These are phyloP conservation scores for Fukomys damarensis DNA, from an alignment of 2,113 vertebrate genomes.

Conservation along the genomic window DNA sequence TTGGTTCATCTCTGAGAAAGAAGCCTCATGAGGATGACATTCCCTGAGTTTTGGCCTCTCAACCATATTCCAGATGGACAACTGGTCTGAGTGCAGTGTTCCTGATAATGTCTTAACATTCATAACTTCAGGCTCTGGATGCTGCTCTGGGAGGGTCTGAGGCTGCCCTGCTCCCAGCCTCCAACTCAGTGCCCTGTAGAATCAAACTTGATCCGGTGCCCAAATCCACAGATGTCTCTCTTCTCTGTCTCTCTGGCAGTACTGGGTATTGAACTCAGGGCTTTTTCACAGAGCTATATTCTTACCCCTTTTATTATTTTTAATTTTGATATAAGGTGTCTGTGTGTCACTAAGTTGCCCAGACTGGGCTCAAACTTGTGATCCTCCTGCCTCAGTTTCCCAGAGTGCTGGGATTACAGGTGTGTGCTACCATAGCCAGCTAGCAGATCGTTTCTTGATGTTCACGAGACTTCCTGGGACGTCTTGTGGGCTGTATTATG, in stretches of 20 bases:
- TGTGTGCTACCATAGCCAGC: not conserved
- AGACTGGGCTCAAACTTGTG: not conserved
- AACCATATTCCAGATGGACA: not conserved
- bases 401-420: not conserved
- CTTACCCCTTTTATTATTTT: not conserved
- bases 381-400: not conserved
- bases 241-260: not conserved
- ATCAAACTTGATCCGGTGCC: not conserved
- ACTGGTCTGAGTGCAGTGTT: not conserved
- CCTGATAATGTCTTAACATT: too few relatives aligned
- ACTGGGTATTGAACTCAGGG: not conserved
- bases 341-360: not conserved
- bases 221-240: fast-evolving
- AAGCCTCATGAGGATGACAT: too few relatives aligned
- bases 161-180: fast-evolving
- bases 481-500: not conserved
- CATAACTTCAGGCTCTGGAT: too few relatives aligned
- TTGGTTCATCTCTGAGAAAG: not conserved
- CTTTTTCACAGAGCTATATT: not conserved
- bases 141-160: not conserved
- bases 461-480: not conserved
- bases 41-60: not conserved
- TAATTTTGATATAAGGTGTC: not conserved
- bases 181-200: not conserved
- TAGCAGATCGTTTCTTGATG: not conserved